These are phyloP conservation scores for Falcunculus frontatus DNA, from an alignment of 2,113 vertebrate genomes.

Conservation along the genomic window DNA sequence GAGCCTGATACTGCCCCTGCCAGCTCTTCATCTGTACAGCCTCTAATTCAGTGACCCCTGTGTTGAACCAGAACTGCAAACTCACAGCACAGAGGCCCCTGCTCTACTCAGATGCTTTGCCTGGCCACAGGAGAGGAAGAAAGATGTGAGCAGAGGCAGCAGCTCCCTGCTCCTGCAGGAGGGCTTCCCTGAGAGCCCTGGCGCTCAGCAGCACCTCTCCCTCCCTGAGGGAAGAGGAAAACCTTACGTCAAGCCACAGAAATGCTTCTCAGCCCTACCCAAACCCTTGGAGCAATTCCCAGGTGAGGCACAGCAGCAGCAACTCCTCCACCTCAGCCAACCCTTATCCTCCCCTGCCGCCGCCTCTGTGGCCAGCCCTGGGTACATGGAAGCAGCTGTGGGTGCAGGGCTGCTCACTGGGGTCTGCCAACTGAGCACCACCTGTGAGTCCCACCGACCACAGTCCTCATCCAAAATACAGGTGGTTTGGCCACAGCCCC, in stretches of 20 bases:
- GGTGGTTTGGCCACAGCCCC: neutral
- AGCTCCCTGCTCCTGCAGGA: neutral
- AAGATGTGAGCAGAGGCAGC: neutral
- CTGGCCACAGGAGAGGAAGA: neutral
- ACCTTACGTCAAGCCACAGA: constrained; percentile 36
- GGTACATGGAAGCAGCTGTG: neutral
- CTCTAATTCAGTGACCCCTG: neutral
- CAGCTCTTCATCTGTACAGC: neutral
- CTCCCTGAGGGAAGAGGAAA: constrained; percentile 6
- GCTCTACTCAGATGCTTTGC: neutral
- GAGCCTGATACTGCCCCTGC: neutral
- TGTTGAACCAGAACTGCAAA: neutral
- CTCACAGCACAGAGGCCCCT: neutral
- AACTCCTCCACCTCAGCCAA: neutral
- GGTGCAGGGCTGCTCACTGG: neutral
- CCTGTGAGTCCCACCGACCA: neutral
- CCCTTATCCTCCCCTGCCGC: neutral
- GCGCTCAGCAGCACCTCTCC: neutral
- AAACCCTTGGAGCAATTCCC: constrained; percentile 38
- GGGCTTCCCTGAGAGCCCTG: neutral
- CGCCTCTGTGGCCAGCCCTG: neutral
- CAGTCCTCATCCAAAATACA: neutral
- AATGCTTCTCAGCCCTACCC: constrained; percentile 46
- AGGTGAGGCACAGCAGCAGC: neutral
- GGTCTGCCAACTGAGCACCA: rapidly evolving